Evolutionary conservation across 2,888 invertebrate genomes (phyloP).

Genomic region (Syritta pipiens): DNA sequence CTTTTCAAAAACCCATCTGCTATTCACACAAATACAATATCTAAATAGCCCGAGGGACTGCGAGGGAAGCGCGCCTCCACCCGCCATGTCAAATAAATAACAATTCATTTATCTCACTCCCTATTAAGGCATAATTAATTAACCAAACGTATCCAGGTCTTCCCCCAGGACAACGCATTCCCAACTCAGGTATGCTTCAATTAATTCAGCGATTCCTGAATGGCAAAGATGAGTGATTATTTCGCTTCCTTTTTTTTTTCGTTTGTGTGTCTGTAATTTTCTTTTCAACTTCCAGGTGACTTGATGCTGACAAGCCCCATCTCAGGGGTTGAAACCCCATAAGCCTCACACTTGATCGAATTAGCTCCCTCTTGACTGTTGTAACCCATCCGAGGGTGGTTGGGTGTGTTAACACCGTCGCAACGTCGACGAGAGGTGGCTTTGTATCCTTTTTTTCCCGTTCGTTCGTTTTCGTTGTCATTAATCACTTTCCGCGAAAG

Average conservation of each 20-base stretch:
- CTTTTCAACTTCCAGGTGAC: conserved; percentile 25
- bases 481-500: conserved; percentile 58
- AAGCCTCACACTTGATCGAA: neutral
- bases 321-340: neutral
- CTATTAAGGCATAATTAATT: conserved; percentile 53
- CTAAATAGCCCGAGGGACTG: neutral
- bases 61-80: neutral
- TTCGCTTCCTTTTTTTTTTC: conserved; percentile 28
- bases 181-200: conserved; percentile 50
- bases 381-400: conserved; percentile 33
- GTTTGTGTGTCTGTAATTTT: too few species aligned
- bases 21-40: neutral
- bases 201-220: conserved; percentile 55
- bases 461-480: conserved; percentile 25
- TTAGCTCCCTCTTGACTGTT: conserved; percentile 14
- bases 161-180: conserved; percentile 5
- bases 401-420: too few species aligned
- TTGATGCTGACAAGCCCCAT: conserved; percentile 29
- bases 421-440: too few species aligned
- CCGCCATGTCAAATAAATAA: conserved; percentile 16
- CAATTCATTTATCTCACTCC: conserved; percentile 56
- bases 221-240: conserved; percentile 27
- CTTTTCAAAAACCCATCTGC: neutral
- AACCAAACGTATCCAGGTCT: conserved; percentile 35
- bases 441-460: conserved; percentile 30